Evolutionary conservation across 2,888 invertebrate genomes (phyloP).

Genomic region (Drosophila trichaetosa): DNA sequence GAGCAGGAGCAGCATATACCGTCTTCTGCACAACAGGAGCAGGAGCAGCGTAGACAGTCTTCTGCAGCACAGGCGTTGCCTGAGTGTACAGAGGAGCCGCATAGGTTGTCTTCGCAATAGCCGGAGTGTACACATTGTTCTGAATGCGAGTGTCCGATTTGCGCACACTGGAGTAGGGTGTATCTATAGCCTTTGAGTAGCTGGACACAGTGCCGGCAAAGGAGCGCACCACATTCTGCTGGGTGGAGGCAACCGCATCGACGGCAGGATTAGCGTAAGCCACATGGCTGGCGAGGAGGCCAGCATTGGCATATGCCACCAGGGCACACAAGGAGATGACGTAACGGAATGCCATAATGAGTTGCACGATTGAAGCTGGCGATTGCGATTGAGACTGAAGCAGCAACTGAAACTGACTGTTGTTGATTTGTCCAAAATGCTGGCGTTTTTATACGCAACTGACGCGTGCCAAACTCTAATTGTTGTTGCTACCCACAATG

Average conservation of each 20-base stretch:
- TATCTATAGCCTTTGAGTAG: slow-evolving; percentile 87
- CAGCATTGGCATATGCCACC: slow-evolving; percentile 88
- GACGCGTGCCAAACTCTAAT: slow-evolving; percentile 65
- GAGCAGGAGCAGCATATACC: slow-evolving; percentile 59
- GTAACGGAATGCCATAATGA: slow-evolving; percentile 85
- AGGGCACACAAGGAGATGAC: slow-evolving; percentile 87
- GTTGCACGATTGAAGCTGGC: background rate
- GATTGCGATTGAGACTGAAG: slow-evolving; percentile 14
- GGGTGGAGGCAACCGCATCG: slow-evolving; percentile 84
- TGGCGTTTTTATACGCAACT: slow-evolving; percentile 66
- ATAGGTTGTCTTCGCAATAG: slow-evolving; percentile 75
- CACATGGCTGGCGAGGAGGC: slow-evolving; percentile 83
- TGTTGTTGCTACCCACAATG: slow-evolving; percentile 60
- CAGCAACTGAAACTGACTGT: slow-evolving; percentile 60
- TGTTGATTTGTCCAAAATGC: slow-evolving; percentile 62
- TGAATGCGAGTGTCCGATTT: slow-evolving; percentile 87
- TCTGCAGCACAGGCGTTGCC: slow-evolving; percentile 64
- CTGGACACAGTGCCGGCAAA: slow-evolving; percentile 87
- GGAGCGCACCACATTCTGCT: slow-evolving; percentile 87
- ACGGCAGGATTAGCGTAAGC: slow-evolving; percentile 75
- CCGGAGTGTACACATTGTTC: slow-evolving; percentile 86
- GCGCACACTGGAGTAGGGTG: slow-evolving; percentile 87
- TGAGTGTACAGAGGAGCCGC: slow-evolving; percentile 75
- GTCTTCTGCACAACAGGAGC: slow-evolving; percentile 77
- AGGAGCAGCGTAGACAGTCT: slow-evolving; percentile 66